Conservation (phyloP, 1,140 invertebrate species). For the Bombyx mandarina region DNA sequence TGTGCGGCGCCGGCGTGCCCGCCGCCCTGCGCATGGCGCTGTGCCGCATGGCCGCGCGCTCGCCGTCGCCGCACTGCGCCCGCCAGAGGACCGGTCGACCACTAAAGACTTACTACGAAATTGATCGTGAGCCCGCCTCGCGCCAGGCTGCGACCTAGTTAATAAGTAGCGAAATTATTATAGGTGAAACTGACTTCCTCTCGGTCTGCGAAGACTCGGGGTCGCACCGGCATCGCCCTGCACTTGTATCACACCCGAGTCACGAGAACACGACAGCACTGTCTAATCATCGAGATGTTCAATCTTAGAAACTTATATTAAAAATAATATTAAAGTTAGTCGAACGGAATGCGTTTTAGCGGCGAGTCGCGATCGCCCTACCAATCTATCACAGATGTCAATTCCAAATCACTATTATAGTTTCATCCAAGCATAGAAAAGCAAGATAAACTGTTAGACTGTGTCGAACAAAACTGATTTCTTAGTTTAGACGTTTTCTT, state of each 20-base stretch:
- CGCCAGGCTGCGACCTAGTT: conserved; percentile 34
- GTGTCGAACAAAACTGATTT: too few relatives aligned
- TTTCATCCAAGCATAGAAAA: too few relatives aligned
- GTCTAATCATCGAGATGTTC: neutral
- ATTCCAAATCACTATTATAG: too few relatives aligned
- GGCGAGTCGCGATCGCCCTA: too few relatives aligned
- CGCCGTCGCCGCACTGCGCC: conserved; percentile 17
- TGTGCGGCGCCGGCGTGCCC: conserved; percentile 62
- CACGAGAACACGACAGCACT: neutral
- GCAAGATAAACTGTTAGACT: too few relatives aligned
- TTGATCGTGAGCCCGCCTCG: conserved; percentile 30
- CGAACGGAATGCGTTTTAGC: too few relatives aligned
- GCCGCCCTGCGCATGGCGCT: conserved; percentile 59
- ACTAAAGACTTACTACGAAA: conserved; percentile 61
- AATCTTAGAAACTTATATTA: too few relatives aligned
- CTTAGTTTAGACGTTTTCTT: too few relatives aligned
- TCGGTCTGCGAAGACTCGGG: conserved; percentile 35
- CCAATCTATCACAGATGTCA: too few relatives aligned
- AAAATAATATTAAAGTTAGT: too few relatives aligned
- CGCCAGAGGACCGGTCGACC: conserved; percentile 19
- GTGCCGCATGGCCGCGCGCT: conserved; percentile 59
- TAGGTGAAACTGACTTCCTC: conserved; percentile 66
- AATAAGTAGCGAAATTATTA: conserved; percentile 60
- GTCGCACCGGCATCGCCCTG: conserved; percentile 9
- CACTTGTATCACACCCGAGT: conserved; percentile 17